Evolutionary conservation across 64 coral and sea anemone genomes (phyloP), one percentile per base, ranked within the genome.

Genomic region (Porites lutea): DNA sequence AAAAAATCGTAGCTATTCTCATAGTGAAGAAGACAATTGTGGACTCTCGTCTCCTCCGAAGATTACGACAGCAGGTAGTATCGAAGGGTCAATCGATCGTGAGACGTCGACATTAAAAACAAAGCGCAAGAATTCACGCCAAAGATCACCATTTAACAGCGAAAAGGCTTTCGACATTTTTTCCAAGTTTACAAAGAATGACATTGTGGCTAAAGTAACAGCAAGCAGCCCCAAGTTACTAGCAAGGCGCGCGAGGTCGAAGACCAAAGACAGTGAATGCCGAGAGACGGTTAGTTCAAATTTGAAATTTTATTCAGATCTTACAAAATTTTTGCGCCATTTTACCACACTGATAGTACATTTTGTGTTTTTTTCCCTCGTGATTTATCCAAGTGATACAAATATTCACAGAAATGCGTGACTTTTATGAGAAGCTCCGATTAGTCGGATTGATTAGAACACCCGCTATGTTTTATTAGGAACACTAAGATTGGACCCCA

Each of bases 91-190:
- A 44, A 48, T 23, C 19, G 69, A 37, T 37, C 27, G 27, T 37
- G 27, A 72, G 6, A 74, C 19, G 6, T 74, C 52, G 5, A 84
- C 79, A 22, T 91, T 84, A 13, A 80, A 80, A 82, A 8, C 68
- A 51, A 61, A 62, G 69, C 54, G 81, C 37, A 82, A 91, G 20
- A 72, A 55, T 22, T 91, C 89, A 48, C 89, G 89, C 20, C 79
- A 79, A 14, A 69, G 81, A 51, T 91, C 89, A 9, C 79, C 78
- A 11, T 82, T 71, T 14, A 70, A 62, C 65, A 22, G 68, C 54
- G 89, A 91, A 46, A 91, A 72, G 59, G 89, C 89, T 48, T 53
- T 91, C 16, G 89, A 91, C 4, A 58, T 91, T 91, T 37, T 91
- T 15, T 48, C 81, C 44, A 91, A 83, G 55, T 70, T 91, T 11